These are phyloP conservation scores for Halcyon malimbica DNA, from an alignment of 2,113 vertebrate genomes.

Conservation along the genomic window DNA sequence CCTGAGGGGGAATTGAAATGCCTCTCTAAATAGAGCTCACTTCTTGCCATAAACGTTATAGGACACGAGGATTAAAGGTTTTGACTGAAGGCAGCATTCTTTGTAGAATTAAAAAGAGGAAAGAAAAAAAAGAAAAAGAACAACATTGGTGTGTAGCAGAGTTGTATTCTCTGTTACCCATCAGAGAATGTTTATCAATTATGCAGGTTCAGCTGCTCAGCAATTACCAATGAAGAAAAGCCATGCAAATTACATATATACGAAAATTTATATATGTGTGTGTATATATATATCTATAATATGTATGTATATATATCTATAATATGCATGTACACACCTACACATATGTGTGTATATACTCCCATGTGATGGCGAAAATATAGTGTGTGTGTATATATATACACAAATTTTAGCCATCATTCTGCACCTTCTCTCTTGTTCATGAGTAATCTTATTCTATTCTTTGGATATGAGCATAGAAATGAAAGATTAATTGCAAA, in stretches of 20 bases:
- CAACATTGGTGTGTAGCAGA: neutral
- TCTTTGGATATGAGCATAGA: neutral
- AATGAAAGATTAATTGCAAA: neutral
- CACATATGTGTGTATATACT: fast-evolving
- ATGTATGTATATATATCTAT: neutral
- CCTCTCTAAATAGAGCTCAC: constrained; percentile 59
- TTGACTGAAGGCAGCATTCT: constrained; percentile 31
- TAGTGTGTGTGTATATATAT: fast-evolving
- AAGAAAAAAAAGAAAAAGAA: neutral
- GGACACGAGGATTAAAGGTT: constrained; percentile 17
- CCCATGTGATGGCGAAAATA: neutral
- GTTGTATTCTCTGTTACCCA: neutral
- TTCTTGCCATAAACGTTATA: constrained; percentile 43
- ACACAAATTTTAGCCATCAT: neutral
- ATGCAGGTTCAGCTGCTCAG: neutral
- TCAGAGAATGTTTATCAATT: neutral
- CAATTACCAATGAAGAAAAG: neutral
- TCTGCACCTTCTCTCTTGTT: neutral
- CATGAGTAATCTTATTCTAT: neutral
- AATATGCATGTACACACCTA: neutral
- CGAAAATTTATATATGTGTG: neutral
- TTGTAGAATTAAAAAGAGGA: constrained; percentile 48
- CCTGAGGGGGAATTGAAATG: constrained; percentile 57
- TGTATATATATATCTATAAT: neutral
- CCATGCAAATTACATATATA: neutral